Evolutionary conservation across 2,888 invertebrate genomes (phyloP), one percentile per base, ranked within the genome.

Genomic region (Chaitophorus viminalis): DNA sequence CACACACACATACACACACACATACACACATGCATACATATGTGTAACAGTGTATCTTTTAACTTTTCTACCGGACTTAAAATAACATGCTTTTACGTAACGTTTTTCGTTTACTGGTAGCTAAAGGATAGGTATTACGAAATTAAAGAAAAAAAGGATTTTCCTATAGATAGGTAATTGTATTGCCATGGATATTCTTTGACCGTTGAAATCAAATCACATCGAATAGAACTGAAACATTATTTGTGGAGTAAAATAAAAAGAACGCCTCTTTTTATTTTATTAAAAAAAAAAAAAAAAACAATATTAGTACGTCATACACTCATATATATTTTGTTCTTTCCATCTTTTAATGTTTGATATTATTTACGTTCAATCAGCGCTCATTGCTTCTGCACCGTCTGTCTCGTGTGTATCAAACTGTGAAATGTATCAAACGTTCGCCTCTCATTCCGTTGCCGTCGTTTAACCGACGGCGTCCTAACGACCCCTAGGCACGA

Each of bases 281-380:
- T 36, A 74, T 33, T 36, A 36, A 74, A 74, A 74, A 74, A 36
- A 74, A 36, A 8, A 70, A 36, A 74, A 46, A 76, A 29, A 76
- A 76, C 14, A 46, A 76, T 29, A 78, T 60, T 31, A 78, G 21
- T 60, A 60, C 18, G n/a, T 6, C 4, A 25, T 3, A 18, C 6
- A 74, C 33, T 4, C 39, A 75, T 75, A 75, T 36, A 75, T 75
- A 29, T 70, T 31, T 76, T 29, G 76, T 31, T 52, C 25, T 77
- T 78, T 86, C 85, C 31, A 29, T 86, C 54, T 70, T 72, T 79
- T 70, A 78, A 86, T 78, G 70, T 86, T 79, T 29, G 36, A 33
- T 86, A 86, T 86, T 86, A 86, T 86, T 86, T 86, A 72, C 86
- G 86, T 86, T 78, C 78, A 86, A 86, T 86, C 86, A 86, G 72